Evolutionary conservation across 2,797 vertebrate genomes (phyloP), one percentile per base, ranked within the genome.

Genomic region (Myotis pilosus): DNA sequence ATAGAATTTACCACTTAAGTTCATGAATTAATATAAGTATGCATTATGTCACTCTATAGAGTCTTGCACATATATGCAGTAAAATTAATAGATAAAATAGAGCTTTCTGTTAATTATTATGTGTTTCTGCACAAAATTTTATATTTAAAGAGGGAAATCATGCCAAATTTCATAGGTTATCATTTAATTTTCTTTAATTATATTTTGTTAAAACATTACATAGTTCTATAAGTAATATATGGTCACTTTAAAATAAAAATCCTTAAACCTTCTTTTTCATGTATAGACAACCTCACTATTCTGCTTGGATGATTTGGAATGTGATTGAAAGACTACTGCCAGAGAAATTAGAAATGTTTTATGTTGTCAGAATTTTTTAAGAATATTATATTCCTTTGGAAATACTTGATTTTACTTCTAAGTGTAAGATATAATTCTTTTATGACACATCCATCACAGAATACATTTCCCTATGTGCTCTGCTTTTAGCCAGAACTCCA

Each of bases 321-420:
- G 33, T 75, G 6, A 74, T 69, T 57, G 2, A 90, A 0, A 69
- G 20, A 6, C 19, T 80, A 79, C n/a, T 85, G 0, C 13, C 25
- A 78, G 12, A 55, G 33, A 8, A 78, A 74, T 75, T 79, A 79
- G 13, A 74, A 89, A 76, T 85, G 10, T 22, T 57, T 47, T 41
- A 62, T n/a, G 17, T 74, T 89, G 3, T 71, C 69, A 89, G 92
- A 33, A 57, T 17, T 75, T 92, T 93, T 92, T 69, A 38, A 90
- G 23, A 25, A 72, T 30, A 64, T 22, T 78, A n/a, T 1, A 83
- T 36, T 78, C 2, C 8, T 44, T 85, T 72, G 16, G 28, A 81
- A 75, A 80, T 88, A 55, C 44, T 91, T 92, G 8, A 87, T 78
- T 94, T 96, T 94, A 80, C 30, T 89, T 94, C 44, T 55, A 92